phyloP scores from a whole-genome alignment of 2,113 vertebrate species.

The Nettapus auritus region DNA sequence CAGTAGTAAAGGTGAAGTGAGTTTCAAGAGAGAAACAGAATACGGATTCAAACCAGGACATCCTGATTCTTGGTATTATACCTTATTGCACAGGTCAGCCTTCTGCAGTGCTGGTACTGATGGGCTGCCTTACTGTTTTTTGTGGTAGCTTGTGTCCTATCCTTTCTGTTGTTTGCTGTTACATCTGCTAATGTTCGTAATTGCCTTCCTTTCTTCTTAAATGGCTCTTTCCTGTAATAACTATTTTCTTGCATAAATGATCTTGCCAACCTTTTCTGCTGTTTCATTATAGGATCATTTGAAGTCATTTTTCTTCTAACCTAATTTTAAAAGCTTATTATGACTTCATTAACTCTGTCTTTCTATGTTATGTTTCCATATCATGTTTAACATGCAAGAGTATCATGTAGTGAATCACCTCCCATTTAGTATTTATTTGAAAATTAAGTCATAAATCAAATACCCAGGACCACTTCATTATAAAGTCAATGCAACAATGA shows the following conservation, averaged over 20 bases:
- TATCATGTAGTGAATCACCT: background rate
- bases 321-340: slow-evolving; percentile 63
- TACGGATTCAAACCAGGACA: background rate
- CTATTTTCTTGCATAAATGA: background rate
- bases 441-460: slow-evolving; percentile 43
- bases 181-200: background rate
- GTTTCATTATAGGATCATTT: slow-evolving; percentile 7
- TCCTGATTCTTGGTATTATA: background rate
- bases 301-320: slow-evolving; percentile 26
- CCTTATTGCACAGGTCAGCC: background rate
- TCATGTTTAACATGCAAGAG: slow-evolving; percentile 17
- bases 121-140: background rate
- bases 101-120: background rate
- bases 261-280: background rate
- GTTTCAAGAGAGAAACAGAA: background rate
- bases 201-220: background rate
- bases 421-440: slow-evolving; percentile 37
- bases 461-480: slow-evolving; percentile 12
- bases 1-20: background rate
- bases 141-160: background rate
- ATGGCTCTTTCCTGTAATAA: background rate
- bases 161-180: background rate
- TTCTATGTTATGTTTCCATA: slow-evolving; percentile 4
- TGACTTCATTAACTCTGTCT: slow-evolving; percentile 48
- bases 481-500: slow-evolving; percentile 7